Evolutionary conservation across 2,113 vertebrate genomes (phyloP).

Genomic region (Eonycteris spelaea): DNA sequence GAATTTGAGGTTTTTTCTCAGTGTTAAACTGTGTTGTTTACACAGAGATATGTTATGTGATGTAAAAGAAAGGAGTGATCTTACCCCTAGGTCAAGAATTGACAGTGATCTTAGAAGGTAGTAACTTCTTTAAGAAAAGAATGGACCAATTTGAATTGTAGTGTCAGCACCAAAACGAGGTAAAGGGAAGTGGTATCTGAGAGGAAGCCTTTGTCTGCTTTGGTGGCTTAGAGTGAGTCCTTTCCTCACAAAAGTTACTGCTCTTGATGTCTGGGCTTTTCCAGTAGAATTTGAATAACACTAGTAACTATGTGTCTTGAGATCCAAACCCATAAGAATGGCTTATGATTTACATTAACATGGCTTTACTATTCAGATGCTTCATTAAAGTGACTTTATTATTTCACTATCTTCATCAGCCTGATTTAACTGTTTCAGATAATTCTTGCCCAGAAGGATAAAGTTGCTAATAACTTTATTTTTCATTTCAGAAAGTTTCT

Average conservation of each 20-base stretch:
- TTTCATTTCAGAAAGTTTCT: neutral
- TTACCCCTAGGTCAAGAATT: neutral
- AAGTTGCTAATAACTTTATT: neutral
- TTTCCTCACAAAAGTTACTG: neutral
- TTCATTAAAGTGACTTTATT: neutral
- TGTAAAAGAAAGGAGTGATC: neutral
- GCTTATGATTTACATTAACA: neutral
- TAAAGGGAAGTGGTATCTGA: neutral
- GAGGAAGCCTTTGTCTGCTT: neutral
- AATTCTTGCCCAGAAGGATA: neutral
- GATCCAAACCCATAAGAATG: neutral
- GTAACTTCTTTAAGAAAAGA: neutral
- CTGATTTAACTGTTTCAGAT: constrained; percentile 5
- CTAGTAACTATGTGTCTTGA: neutral
- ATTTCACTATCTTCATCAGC: neutral
- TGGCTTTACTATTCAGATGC: neutral
- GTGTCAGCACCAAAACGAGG: neutral
- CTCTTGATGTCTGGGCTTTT: neutral
- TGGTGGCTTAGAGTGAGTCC: neutral
- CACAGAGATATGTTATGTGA: neutral
- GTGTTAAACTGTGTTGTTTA: neutral
- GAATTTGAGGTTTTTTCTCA: neutral
- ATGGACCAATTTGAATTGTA: neutral
- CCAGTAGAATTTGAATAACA: neutral
- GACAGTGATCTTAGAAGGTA: neutral